These are phyloP conservation scores for Bungarus multicinctus DNA, from an alignment of 2,113 vertebrate genomes.

Conservation along the genomic window DNA sequence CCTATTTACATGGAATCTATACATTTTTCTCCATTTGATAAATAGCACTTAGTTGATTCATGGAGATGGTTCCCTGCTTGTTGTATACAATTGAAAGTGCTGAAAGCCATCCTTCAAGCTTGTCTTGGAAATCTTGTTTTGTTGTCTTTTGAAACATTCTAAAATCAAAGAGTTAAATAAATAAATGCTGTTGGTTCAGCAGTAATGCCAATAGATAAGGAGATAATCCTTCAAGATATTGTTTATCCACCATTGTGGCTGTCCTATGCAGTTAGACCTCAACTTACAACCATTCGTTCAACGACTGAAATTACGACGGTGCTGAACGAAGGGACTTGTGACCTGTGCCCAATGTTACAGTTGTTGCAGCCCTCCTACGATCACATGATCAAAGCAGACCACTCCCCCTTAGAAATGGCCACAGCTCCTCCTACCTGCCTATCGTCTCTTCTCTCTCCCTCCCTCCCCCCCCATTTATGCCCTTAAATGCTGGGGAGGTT, in stretches of 20 bases:
- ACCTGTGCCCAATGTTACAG: too few species aligned
- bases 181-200: not conserved
- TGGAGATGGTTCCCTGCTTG: not conserved
- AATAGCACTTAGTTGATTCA: not conserved
- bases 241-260: rapidly evolving
- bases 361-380: too few species aligned
- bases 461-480: too few species aligned
- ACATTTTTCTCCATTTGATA: not conserved
- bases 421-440: too few species aligned
- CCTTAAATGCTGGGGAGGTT: too few species aligned
- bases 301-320: not conserved
- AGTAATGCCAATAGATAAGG: not conserved
- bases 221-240: not conserved
- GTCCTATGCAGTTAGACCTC: not conserved
- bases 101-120: not conserved
- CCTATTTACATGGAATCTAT: not conserved
- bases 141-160: not conserved
- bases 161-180: not conserved
- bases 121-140: not conserved
- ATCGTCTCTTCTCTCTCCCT: too few species aligned
- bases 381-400: too few species aligned
- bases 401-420: too few species aligned
- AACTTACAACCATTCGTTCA: not conserved
- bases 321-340: too few species aligned
- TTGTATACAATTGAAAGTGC: too few species aligned